These are phyloP conservation scores for Brachypteracias leptosomus DNA, from an alignment of 2,113 vertebrate species.

Conservation along the genomic window DNA sequence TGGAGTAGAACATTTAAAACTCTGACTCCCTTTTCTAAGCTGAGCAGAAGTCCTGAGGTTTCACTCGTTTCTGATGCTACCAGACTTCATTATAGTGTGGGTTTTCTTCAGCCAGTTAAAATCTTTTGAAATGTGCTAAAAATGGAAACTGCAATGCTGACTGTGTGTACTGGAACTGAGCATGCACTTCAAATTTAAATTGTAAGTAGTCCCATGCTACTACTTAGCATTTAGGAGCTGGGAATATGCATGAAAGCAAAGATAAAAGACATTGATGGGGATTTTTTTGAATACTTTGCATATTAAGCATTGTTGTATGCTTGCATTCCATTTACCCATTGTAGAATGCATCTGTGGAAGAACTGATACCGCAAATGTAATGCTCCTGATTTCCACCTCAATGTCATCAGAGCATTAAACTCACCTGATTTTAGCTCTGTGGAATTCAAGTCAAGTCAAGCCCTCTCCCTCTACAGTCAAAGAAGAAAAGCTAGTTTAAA, in stretches of 20 bases:
- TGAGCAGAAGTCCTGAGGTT: neutral
- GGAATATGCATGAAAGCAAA: neutral
- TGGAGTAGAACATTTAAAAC: neutral
- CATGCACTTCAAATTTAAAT: neutral
- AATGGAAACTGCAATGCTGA: neutral
- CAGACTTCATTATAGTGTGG: neutral
- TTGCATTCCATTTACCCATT: neutral
- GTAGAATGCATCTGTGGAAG: neutral
- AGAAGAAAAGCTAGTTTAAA: neutral
- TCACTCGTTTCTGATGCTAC: neutral
- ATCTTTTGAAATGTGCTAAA: neutral
- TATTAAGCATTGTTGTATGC: neutral
- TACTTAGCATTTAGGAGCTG: neutral
- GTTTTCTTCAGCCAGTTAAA: neutral
- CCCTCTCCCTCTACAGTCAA: neutral
- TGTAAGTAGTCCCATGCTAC: neutral
- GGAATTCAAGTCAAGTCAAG: neutral
- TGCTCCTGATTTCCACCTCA: neutral
- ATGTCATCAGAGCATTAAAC: neutral
- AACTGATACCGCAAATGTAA: neutral
- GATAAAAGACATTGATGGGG: neutral
- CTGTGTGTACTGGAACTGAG: neutral
- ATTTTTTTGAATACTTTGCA: neutral
- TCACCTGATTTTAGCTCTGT: neutral
- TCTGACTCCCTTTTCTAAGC: neutral